phyloP scores from a whole-genome alignment of 2,113 vertebrate genomes.

The Ibidorhyncha struthersii region DNA sequence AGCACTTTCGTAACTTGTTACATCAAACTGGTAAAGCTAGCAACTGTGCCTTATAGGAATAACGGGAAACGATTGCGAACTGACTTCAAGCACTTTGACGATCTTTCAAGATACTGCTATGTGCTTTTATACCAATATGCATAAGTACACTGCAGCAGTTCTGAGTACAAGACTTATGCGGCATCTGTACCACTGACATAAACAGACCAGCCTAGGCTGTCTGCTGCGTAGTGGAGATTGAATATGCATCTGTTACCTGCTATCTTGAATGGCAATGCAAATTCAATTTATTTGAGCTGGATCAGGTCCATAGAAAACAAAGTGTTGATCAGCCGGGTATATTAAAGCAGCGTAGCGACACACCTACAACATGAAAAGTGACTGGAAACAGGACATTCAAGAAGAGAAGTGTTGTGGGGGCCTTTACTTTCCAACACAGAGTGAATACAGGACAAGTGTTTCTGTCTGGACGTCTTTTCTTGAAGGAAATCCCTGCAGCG shows the following conservation, averaged over 20 bases:
- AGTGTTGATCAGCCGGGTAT: neutral
- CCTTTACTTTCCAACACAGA: neutral
- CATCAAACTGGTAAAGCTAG: neutral
- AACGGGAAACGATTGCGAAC: neutral
- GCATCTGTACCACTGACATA: too few relatives aligned
- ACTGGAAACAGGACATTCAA: too few relatives aligned
- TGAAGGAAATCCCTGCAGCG: neutral
- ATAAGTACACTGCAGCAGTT: too few relatives aligned
- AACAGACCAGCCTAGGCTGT: too few relatives aligned
- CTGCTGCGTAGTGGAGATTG: too few relatives aligned
- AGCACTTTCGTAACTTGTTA: neutral
- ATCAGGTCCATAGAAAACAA: too few relatives aligned
- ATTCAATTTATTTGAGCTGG: neutral
- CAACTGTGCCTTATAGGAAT: neutral
- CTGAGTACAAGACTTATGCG: neutral
- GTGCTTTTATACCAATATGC: neutral
- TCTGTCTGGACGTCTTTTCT: neutral
- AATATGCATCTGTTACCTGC: neutral
- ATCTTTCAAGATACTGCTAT: neutral
- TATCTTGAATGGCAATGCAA: too few relatives aligned
- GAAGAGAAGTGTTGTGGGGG: neutral
- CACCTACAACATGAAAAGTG: neutral
- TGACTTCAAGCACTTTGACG: neutral
- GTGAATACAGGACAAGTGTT: too few relatives aligned
- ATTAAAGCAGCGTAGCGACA: neutral